Percentiles rank a stretch among this genome's conserved stretches.
Conservation (phyloP, 2,797 vertebrate genomes). For the Enteromius unitaeniatus region DNA sequence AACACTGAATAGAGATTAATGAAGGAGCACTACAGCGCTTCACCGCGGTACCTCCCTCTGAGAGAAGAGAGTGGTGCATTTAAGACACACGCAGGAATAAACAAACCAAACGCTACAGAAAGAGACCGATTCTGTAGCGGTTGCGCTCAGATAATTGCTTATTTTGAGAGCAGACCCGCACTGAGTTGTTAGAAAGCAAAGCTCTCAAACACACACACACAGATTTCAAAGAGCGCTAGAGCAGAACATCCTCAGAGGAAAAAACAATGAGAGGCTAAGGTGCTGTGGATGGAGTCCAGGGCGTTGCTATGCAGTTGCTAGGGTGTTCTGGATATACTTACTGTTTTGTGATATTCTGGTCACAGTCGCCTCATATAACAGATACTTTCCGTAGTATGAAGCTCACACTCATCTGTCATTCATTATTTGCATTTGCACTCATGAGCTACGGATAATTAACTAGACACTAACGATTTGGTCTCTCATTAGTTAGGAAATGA, state of each 20-base stretch:
- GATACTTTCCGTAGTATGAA: neutral
- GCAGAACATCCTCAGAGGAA: neutral
- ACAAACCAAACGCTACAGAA: neutral
- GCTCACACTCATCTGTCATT: conserved; percentile 6
- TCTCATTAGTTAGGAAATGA: conserved; percentile 18
- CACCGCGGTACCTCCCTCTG: neutral
- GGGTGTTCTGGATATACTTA: neutral
- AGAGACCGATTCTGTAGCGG: conserved; percentile 64
- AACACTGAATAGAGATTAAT: conserved; percentile 57
- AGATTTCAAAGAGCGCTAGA: neutral
- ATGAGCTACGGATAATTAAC: conserved; percentile 4
- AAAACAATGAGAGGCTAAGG: neutral
- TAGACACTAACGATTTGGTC: neutral
- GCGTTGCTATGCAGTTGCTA: neutral
- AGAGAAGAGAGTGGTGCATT: conserved; percentile 24
- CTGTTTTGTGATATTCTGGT: neutral
- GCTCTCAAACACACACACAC: neutral
- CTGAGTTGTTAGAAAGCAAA: conserved; percentile 52
- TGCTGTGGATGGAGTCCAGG: neutral
- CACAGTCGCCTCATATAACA: neutral
- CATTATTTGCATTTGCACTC: neutral
- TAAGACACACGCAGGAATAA: conserved; percentile 20
- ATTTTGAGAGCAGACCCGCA: conserved; percentile 70
- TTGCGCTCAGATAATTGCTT: conserved; percentile 75
- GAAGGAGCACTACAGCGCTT: conserved; percentile 22